Evolutionary conservation across 1,140 invertebrate genomes (phyloP).

Genomic region (Trinorchestia longiramus): DNA sequence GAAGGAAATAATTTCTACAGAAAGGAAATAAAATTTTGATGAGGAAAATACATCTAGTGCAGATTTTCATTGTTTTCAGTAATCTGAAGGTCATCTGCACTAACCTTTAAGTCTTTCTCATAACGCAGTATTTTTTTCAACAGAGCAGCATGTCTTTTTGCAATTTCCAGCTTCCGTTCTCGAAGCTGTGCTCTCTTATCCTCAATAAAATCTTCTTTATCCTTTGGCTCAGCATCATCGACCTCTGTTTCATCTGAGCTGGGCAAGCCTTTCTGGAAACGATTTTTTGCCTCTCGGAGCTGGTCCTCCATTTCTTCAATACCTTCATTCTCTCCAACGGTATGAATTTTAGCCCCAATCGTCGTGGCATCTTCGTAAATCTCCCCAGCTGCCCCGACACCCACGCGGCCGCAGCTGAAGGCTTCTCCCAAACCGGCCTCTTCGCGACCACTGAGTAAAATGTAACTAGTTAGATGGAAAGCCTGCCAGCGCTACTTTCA

Average conservation of each 20-base stretch:
- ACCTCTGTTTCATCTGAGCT: background rate
- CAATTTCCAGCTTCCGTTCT: background rate
- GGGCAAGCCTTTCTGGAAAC: background rate
- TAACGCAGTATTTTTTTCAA: slow-evolving; percentile 17
- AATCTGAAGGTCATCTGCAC: background rate
- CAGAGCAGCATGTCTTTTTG: slow-evolving; percentile 2
- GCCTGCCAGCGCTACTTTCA: background rate
- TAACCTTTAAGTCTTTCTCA: slow-evolving; percentile 27
- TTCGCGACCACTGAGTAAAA: slow-evolving; percentile 12
- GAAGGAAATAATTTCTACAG: background rate
- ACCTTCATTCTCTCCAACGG: background rate
- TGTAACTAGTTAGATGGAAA: background rate
- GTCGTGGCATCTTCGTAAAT: background rate
- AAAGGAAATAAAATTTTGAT: background rate
- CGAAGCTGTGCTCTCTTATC: background rate
- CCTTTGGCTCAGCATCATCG: background rate
- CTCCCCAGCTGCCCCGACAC: background rate
- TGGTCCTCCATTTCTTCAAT: background rate
- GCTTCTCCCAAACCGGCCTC: slow-evolving; percentile 3
- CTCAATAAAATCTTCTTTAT: background rate
- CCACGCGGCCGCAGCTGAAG: slow-evolving; percentile 28
- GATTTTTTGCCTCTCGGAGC: background rate
- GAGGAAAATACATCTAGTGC: background rate
- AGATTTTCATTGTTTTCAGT: too few relatives aligned
- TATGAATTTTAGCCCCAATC: background rate